Evolutionary conservation across 2,888 invertebrate genomes (phyloP).

Genomic region (Melanchra persicariae): DNA sequence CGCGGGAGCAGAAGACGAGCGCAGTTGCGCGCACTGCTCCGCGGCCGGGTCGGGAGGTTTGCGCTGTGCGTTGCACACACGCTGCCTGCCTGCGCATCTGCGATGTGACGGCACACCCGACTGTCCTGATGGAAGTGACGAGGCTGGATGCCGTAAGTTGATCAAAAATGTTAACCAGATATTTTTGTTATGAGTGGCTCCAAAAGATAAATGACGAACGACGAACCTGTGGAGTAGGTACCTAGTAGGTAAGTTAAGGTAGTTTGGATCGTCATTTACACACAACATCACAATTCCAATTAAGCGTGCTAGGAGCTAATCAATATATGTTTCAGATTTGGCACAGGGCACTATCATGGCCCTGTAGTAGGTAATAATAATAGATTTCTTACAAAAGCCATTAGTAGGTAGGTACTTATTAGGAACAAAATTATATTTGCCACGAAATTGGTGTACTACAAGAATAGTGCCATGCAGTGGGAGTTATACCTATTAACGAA

Average conservation of each 20-base stretch:
- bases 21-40: conserved; percentile 94
- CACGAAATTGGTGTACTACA: not conserved
- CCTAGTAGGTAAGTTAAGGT: too few relatives aligned
- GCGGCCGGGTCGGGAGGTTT: conserved; percentile 91
- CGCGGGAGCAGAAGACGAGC: conserved; percentile 95
- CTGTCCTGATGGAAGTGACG: conserved; percentile 97
- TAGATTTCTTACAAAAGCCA: too few relatives aligned
- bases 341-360: not conserved
- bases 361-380: too few relatives aligned
- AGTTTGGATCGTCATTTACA: not conserved
- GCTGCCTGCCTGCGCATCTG: conserved; percentile 93
- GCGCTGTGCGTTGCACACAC: conserved; percentile 95
- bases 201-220: not conserved
- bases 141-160: conserved; percentile 95
- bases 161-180: not conserved
- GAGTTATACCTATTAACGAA: too few relatives aligned
- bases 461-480: too few relatives aligned
- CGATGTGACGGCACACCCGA: conserved; percentile 96
- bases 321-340: not conserved
- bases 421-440: not conserved
- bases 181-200: too few relatives aligned
- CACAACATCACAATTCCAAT: not conserved
- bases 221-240: too few relatives aligned
- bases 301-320: not conserved
- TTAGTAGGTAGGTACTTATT: too few relatives aligned